Base-by-base conservation (phyloP, 2,113 vertebrate genomes). In the Bufo gargarizans region DNA sequence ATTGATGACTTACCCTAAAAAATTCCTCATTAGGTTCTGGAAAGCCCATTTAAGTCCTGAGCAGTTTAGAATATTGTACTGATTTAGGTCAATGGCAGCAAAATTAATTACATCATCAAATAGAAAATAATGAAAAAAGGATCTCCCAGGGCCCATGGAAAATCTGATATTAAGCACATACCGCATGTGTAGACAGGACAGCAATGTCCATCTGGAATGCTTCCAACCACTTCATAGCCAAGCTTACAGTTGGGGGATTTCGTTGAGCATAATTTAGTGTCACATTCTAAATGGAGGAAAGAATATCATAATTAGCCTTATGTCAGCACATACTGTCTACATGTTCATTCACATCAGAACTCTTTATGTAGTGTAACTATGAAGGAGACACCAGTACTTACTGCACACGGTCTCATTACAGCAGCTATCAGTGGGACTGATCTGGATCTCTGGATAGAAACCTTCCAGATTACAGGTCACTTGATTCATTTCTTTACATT, bases 151-250 rank as follows among this genome's bases (percentile, higher is more conserved):
- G 22, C 3, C 17, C 69, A 47, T 72, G 12, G 17, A 76, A 76
- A 49, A 33, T 1, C 33, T 33, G 33, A 33, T 4, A 50, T n/a
- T 47, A 79, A 2, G n/a, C 53, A 91, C 90, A 92, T 92, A 99
- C 98, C 95, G 76, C 98, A 99, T 10, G 63, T 89, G 83, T 93
- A 92, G 61, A 91, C 87, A 19, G 96, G 96, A 90, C 98, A 99
- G 91, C 98, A 99, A 45, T 93, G 91, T 17, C 92, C 95, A 0
- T 93, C 91, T 17, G 93, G 93, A 55, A 93, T 93, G 33, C 86
- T 3, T 13, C 95, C 78, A 72, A 92, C 76, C 74, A 93, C 67
- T 22, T 90, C 89, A 43, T 95, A 96, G 76, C 98, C 98, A 90
- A 94, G 72, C 0, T 45, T 0, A 91, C 98, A 99, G 3, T 77